phyloP scores from a whole-genome alignment of 2,797 vertebrate species.

The Sebastiscus albofasciatus region DNA sequence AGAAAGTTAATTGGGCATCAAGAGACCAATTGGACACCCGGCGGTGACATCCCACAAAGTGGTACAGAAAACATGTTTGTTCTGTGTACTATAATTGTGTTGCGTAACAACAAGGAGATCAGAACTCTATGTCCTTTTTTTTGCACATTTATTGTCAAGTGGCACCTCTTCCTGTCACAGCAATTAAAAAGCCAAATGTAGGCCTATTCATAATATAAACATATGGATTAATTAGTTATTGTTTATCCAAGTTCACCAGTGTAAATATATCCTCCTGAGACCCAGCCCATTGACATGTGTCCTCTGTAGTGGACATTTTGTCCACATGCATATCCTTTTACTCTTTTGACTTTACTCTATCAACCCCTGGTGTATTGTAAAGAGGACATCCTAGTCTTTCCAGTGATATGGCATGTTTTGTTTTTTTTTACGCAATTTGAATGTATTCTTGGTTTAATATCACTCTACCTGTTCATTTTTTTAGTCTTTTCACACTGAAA shows the following conservation, averaged over 20 bases:
- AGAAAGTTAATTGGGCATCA: slow-evolving; percentile 78
- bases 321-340: too few relatives aligned
- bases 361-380: too few relatives aligned
- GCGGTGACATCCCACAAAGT: slow-evolving; percentile 44
- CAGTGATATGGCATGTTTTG: too few relatives aligned
- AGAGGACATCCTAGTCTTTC: too few relatives aligned
- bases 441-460: too few relatives aligned
- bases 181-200: not conserved
- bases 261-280: not conserved
- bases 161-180: not conserved
- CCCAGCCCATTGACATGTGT: too few relatives aligned
- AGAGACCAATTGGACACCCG: slow-evolving; percentile 64
- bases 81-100: slow-evolving; percentile 47
- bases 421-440: too few relatives aligned
- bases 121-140: slow-evolving; percentile 28
- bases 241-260: not conserved
- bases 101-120: slow-evolving; percentile 53
- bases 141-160: slow-evolving; percentile 22
- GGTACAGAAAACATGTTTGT: slow-evolving; percentile 81
- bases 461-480: too few relatives aligned
- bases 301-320: too few relatives aligned
- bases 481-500: too few relatives aligned
- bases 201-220: not conserved
- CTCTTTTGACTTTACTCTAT: too few relatives aligned
- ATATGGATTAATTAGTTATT: not conserved